A percentile compares a stretch with the other conserved stretches of the same genome.
These are phyloP conservation scores for Ceramica pisi DNA, from an alignment of 2,888 invertebrate genomes.

Conservation along the genomic window DNA sequence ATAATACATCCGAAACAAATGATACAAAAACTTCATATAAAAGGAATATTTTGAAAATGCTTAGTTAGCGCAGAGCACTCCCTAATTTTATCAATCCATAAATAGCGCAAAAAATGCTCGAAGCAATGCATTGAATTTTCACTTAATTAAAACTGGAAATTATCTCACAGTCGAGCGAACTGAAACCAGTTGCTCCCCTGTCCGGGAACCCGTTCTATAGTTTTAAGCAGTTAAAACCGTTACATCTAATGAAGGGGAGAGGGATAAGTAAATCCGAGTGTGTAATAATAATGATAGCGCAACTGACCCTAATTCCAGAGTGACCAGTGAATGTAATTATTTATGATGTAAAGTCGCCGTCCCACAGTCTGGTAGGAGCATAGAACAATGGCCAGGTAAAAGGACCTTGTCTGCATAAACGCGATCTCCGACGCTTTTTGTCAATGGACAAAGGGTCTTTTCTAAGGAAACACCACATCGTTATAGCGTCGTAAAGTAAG, in stretches of 20 bases:
- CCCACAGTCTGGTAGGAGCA: slow-evolving; percentile 86
- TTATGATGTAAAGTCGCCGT: slow-evolving; percentile 87
- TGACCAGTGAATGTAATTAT: slow-evolving; percentile 89
- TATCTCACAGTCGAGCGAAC: slow-evolving; percentile 85
- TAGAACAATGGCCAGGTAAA: slow-evolving; percentile 89
- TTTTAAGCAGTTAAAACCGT: slow-evolving; percentile 90
- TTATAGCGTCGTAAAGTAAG: slow-evolving; percentile 89
- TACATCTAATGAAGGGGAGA: slow-evolving; percentile 90
- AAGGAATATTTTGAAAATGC: slow-evolving; percentile 35
- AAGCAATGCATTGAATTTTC: slow-evolving; percentile 64
- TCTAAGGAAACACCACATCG: slow-evolving; percentile 90
- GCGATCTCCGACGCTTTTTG: slow-evolving; percentile 88
- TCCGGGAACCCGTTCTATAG: slow-evolving; percentile 88
- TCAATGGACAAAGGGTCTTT: slow-evolving; percentile 89
- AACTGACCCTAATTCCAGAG: slow-evolving; percentile 87
- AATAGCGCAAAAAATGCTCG: slow-evolving; percentile 26
- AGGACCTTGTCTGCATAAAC: slow-evolving; percentile 87
- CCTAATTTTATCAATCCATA: slow-evolving; percentile 21
- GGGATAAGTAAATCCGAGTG: slow-evolving; percentile 85
- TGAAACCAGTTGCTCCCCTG: slow-evolving; percentile 87
- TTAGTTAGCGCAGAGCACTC: slow-evolving; percentile 3
- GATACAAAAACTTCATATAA: slow-evolving; percentile 21
- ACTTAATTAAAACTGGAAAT: slow-evolving; percentile 85
- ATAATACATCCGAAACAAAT: slow-evolving; percentile 58
- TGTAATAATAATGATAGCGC: slow-evolving; percentile 87